phyloP scores from a whole-genome alignment of 2,888 invertebrate genomes.

The Petrolisthes manimaculis region DNA sequence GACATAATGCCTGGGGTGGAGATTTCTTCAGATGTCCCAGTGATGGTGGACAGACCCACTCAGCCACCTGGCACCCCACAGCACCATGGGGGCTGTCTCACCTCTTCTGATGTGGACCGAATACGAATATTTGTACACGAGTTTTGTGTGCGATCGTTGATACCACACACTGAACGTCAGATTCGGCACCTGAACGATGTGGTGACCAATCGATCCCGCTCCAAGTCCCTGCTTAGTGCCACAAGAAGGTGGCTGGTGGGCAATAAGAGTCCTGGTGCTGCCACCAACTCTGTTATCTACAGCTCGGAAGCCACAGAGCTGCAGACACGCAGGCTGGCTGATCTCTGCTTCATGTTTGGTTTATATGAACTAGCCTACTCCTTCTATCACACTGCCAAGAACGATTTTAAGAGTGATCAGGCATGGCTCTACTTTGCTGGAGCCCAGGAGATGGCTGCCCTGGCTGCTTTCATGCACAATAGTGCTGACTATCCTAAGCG shows the following conservation, averaged over 20 bases:
- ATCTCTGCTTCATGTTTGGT: slow-evolving; percentile 96
- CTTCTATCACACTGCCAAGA: slow-evolving; percentile 95
- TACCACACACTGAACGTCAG: slow-evolving; percentile 93
- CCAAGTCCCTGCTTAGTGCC: slow-evolving; percentile 85
- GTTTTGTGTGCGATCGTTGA: slow-evolving; percentile 85
- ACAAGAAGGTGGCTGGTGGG: slow-evolving; percentile 96
- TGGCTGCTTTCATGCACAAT: slow-evolving; percentile 78
- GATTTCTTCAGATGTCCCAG: slow-evolving; percentile 59
- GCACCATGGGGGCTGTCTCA: slow-evolving; percentile 78
- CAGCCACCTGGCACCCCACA: slow-evolving; percentile 36
- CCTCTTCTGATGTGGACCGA: slow-evolving; percentile 85
- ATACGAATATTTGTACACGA: slow-evolving; percentile 87
- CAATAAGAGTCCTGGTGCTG: slow-evolving; percentile 80
- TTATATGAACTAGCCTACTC: slow-evolving; percentile 89
- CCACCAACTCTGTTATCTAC: slow-evolving; percentile 74
- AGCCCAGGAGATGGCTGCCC: slow-evolving; percentile 94
- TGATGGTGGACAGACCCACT: slow-evolving; percentile 49
- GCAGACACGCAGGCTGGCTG: slow-evolving; percentile 91
- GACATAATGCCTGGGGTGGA: slow-evolving; percentile 52
- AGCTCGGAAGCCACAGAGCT: slow-evolving; percentile 88
- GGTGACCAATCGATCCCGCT: slow-evolving; percentile 62
- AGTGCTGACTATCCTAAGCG: slow-evolving; percentile 67
- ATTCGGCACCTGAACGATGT: slow-evolving; percentile 63
- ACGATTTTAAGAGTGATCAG: slow-evolving; percentile 95
- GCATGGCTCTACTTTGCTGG: slow-evolving; percentile 98